A percentile compares a stretch with the other conserved stretches of the same genome.
Evolutionary conservation across 2,797 vertebrate species (phyloP).

Genomic region (Myiothlypis chrysogaster): DNA sequence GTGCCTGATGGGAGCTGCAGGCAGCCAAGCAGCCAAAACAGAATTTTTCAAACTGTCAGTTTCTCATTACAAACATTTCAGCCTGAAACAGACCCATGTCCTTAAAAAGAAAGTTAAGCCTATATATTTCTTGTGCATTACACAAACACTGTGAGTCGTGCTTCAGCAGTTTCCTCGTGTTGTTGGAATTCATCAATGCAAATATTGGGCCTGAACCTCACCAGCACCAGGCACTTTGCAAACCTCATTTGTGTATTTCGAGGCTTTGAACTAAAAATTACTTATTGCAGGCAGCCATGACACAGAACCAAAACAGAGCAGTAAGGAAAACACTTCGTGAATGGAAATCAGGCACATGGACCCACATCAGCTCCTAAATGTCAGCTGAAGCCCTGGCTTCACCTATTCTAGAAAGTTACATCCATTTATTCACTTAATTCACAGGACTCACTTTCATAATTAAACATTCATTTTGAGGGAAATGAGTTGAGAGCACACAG

Average conservation of each 20-base stretch:
- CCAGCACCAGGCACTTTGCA: background rate
- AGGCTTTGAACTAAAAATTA: background rate
- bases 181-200: background rate
- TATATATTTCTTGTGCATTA: background rate
- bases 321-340: background rate
- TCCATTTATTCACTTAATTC: background rate
- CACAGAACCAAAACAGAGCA: background rate
- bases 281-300: background rate
- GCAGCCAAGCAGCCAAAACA: slow-evolving; percentile 35
- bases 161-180: background rate
- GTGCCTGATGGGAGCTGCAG: slow-evolving; percentile 45
- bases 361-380: background rate
- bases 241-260: background rate
- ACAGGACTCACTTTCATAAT: background rate
- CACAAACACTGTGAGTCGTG: background rate
- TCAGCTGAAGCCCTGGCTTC: background rate
- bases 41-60: slow-evolving; percentile 31
- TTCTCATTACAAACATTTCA: background rate
- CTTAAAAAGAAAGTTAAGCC: background rate
- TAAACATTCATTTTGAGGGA: background rate
- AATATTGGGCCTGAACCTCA: background rate
- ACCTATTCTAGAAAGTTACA: background rate
- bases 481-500: background rate
- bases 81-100: background rate
- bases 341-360: accelerated